Evolutionary conservation across 2,888 invertebrate species (phyloP).

Genomic region (Branchipolynoe longqiensis): DNA sequence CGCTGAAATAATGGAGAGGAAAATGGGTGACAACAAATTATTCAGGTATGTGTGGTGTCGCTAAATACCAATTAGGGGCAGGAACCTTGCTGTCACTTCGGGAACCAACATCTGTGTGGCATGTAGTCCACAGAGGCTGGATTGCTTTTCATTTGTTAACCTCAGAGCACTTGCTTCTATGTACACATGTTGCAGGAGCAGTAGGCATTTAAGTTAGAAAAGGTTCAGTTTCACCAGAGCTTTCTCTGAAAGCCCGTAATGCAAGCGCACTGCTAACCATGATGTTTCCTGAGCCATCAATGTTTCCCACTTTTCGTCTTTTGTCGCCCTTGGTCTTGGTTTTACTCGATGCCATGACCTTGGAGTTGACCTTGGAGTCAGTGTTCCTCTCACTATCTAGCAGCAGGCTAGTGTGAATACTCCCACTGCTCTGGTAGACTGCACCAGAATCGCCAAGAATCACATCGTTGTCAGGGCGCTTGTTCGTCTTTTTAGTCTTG

Average conservation of each 20-base stretch:
- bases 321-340: neutral
- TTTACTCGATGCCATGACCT: neutral
- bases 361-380: neutral
- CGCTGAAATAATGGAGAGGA: no score
- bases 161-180: no score
- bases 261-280: neutral
- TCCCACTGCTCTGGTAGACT: slow-evolving; percentile 31
- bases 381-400: neutral
- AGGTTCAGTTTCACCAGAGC: slow-evolving; percentile 29
- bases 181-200: no score
- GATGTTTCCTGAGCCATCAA: slow-evolving; percentile 31
- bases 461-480: slow-evolving; percentile 25
- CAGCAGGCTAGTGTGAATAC: neutral
- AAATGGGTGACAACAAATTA: no score
- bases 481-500: neutral
- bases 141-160: no score
- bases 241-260: slow-evolving; percentile 1
- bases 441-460: slow-evolving; percentile 40
- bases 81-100: no score
- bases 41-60: no score
- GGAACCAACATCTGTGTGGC: no score
- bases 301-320: neutral
- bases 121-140: no score
- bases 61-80: no score
- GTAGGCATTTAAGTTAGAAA: slow-evolving; percentile 16